Conservation (phyloP, 2,113 vertebrate species). For the Engraulis encrasicolus region DNA sequence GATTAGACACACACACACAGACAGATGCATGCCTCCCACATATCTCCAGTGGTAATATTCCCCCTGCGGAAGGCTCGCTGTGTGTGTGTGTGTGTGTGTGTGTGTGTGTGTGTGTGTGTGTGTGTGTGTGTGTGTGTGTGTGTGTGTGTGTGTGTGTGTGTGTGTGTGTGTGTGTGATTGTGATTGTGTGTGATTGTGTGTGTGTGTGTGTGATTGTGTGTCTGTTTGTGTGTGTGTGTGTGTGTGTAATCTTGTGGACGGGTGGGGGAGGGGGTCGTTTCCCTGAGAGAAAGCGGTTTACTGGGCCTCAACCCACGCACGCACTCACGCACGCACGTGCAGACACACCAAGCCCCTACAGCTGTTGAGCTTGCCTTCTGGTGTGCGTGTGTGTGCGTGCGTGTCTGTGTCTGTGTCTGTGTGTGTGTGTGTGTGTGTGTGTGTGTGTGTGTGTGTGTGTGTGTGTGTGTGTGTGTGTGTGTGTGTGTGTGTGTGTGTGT, state of each 20-base stretch:
- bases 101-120: background rate
- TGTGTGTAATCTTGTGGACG: too few relatives aligned
- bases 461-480: background rate
- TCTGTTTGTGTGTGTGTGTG: too few relatives aligned
- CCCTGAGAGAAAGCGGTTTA: background rate
- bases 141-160: too few relatives aligned
- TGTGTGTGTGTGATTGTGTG: too few relatives aligned
- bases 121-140: background rate
- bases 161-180: too few relatives aligned
- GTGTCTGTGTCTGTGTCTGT: background rate
- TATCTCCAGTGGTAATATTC: too few relatives aligned
- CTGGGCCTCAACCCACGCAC: background rate
- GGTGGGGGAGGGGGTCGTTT: background rate
- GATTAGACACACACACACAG: constrained; percentile 6
- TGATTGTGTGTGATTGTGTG: background rate
- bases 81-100: background rate
- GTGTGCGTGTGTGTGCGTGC: background rate
- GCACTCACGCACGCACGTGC: constrained; percentile 7
- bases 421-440: background rate
- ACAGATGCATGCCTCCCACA: background rate
- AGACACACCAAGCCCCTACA: background rate
- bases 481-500: background rate
- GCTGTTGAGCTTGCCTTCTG: too few relatives aligned
- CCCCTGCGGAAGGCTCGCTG: too few relatives aligned
- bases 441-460: background rate